Evolutionary conservation across 2,888 invertebrate genomes (phyloP), one percentile per base, ranked within the genome.

Genomic region (Peribatodes rhomboidaria): DNA sequence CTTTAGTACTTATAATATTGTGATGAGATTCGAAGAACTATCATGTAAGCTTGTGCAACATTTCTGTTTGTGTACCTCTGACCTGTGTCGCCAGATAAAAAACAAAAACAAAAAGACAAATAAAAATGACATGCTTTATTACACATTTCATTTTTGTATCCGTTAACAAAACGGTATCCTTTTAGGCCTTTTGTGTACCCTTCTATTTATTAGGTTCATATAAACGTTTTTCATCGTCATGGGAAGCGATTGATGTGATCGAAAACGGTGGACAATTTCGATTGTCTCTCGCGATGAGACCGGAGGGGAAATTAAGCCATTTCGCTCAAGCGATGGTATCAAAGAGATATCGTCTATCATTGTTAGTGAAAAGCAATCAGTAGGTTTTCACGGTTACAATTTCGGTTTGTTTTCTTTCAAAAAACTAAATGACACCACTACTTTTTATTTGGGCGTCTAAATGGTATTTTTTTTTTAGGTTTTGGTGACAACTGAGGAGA

Each of bases 291-390:
- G 35, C 54, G 59, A 59, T 59, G 59, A 33, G 11, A 18, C 14
- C 22, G 60, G 20, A 52, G 49, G 39, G 65, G 66, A 64, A 66
- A 64, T 64, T 63, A 61, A 65, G 42, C 65, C 47, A 68, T 65
- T 65, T 62, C 54, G 50, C 16, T 39, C 39, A 49, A 65, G 50
- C 65, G 68, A 63, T 60, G 46, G 47, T 53, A 62, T 68, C 49
- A 59, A 52, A 49, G 49, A 49, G 54, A 61, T 67, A 53, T 35
- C 59, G 50, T 65, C 33, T 49, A 60, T 56, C 60, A 65, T 44
- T 60, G 55, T 65, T 49, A 54, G 41, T 33, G 46, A 62, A 50
- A 46, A 31, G 41, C 16, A 33, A 63, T 58, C 35, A 49, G 27
- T 14, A n/a, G 20, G 44, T 46, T 53, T 37, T 41, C 14, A 10